A percentile compares a stretch with the other conserved stretches of the same genome.
Conservation (phyloP, 2,888 invertebrate genomes). For the Argyra leucocephala region DNA sequence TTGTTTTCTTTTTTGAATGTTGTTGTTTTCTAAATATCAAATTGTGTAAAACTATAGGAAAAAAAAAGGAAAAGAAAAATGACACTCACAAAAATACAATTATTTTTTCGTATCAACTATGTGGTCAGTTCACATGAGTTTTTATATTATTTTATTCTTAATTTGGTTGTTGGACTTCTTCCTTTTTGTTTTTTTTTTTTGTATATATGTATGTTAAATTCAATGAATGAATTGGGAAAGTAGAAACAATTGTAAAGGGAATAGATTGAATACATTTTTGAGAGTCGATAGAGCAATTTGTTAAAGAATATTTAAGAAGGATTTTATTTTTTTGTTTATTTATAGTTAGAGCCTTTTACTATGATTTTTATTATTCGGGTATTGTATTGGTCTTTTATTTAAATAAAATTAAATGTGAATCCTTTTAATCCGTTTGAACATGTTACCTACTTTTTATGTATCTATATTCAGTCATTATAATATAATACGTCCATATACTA, state of each 20-base stretch:
- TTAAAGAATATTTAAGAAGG: too few species aligned
- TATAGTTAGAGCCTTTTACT: too few species aligned
- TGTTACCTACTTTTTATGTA: too few species aligned
- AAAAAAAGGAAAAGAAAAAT: background rate
- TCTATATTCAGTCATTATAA: too few species aligned
- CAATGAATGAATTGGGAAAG: background rate
- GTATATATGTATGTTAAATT: background rate
- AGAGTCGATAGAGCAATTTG: background rate
- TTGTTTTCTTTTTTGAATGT: background rate
- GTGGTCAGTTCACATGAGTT: background rate
- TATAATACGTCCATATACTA: too few species aligned
- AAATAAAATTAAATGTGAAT: too few species aligned
- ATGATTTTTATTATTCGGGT: too few species aligned
- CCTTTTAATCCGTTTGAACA: too few species aligned
- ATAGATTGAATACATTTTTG: background rate
- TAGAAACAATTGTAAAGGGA: too few species aligned
- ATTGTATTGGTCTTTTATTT: too few species aligned
- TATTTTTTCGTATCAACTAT: background rate
- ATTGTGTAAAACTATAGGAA: background rate
- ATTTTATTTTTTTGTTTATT: too few species aligned
- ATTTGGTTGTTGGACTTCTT: background rate
- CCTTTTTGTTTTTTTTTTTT: background rate
- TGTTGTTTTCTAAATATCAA: background rate
- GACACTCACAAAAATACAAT: background rate
- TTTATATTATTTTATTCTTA: background rate